Conservation (phyloP, 1,140 invertebrate species). For the Limonius californicus region DNA sequence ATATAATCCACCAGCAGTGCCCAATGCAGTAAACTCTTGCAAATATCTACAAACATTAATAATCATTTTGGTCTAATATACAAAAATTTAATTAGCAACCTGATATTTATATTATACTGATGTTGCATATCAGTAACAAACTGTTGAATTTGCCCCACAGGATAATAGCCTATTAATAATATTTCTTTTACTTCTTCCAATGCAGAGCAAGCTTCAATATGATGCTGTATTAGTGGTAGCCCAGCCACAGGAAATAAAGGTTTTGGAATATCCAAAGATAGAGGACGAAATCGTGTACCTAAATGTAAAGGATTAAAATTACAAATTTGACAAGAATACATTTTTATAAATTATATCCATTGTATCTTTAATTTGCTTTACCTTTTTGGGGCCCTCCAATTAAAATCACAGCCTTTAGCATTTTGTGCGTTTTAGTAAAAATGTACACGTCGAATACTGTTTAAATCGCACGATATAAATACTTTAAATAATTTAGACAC, state of each 20-base stretch:
- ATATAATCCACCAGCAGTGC: conserved; percentile 95
- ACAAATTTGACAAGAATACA: background rate
- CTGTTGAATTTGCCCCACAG: conserved; percentile 71
- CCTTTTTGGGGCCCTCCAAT: conserved; percentile 76
- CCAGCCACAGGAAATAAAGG: conserved; percentile 96
- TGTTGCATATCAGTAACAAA: conserved; percentile 83
- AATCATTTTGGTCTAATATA: too few species aligned
- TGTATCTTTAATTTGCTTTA: too few species aligned
- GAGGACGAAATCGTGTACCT: conserved; percentile 95
- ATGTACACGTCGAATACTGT: too few species aligned
- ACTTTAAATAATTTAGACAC: background rate
- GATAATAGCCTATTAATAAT: conserved; percentile 91
- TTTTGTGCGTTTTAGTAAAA: conserved; percentile 32
- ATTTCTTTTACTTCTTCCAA: conserved; percentile 83
- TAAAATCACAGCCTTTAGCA: conserved; percentile 73
- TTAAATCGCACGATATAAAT: too few species aligned
- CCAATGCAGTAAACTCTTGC: conserved; percentile 91
- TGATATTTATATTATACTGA: conserved; percentile 77
- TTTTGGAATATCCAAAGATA: conserved; percentile 95
- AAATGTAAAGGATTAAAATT: conserved; percentile 18
- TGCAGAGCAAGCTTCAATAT: conserved; percentile 90
- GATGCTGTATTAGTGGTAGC: conserved; percentile 91
- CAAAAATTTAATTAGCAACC: too few species aligned
- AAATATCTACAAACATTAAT: conserved; percentile 63
- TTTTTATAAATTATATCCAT: conserved; percentile 16